Evolutionary conservation across 2,797 vertebrate genomes (phyloP).

Genomic region (Gallinago solitaria): DNA sequence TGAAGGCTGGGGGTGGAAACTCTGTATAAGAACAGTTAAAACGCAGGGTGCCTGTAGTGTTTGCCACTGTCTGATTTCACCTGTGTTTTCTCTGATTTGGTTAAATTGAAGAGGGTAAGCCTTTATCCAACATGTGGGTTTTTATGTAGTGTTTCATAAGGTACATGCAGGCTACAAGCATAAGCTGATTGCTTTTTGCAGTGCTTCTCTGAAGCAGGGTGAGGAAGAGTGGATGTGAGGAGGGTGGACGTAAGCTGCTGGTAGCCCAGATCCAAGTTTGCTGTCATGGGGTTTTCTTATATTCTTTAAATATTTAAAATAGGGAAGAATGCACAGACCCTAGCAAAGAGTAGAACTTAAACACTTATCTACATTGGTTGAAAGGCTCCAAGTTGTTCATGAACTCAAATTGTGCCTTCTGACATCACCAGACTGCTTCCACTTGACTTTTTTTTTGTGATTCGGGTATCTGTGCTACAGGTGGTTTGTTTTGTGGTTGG

Average conservation of each 20-base stretch:
- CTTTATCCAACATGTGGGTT: not conserved
- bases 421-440: not conserved
- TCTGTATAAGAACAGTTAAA: not conserved
- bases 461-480: not conserved
- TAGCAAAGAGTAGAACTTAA: not conserved
- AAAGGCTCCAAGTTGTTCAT: not conserved
- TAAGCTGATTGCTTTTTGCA: accelerated
- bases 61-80: not conserved
- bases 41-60: not conserved
- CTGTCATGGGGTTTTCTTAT: not conserved
- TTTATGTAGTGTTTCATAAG: not conserved
- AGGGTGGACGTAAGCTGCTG: not conserved
- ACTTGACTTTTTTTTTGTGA: not conserved
- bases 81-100: not conserved
- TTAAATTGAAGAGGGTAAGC: not conserved
- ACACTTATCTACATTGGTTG: not conserved
- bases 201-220: accelerated
- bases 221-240: not conserved
- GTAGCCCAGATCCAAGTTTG: not conserved
- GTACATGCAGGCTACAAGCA: not conserved
- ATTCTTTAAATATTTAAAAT: not conserved
- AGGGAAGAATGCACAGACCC: not conserved
- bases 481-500: not conserved
- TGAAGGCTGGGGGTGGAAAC: not conserved
- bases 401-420: not conserved